These are phyloP conservation scores for Rhopalosiphum nymphaeae DNA, from an alignment of 2,888 invertebrate species.

Conservation along the genomic window DNA sequence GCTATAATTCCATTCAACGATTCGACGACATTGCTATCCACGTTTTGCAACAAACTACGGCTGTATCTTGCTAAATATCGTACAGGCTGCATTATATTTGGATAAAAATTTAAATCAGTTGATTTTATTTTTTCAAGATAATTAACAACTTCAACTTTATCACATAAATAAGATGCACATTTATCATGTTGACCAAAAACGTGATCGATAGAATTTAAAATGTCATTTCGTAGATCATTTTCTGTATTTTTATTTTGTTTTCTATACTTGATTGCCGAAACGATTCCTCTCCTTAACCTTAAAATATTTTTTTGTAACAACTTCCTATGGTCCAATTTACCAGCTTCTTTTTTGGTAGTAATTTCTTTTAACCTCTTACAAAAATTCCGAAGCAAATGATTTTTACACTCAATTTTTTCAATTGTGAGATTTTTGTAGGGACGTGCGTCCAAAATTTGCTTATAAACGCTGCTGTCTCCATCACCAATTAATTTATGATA, in stretches of 20 bases:
- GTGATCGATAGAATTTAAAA: slow-evolving; percentile 12
- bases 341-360: not conserved
- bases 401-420: too few relatives aligned
- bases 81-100: slow-evolving; percentile 22
- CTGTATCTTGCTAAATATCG: slow-evolving; percentile 21
- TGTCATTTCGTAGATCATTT: slow-evolving; percentile 4
- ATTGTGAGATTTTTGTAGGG: too few relatives aligned
- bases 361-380: not conserved
- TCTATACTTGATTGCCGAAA: not conserved
- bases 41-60: not conserved
- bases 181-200: not conserved
- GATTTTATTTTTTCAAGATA: slow-evolving; percentile 36
- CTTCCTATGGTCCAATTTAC: too few relatives aligned
- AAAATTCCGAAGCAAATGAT: too few relatives aligned
- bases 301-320: not conserved
- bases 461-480: too few relatives aligned
- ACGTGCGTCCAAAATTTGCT: too few relatives aligned
- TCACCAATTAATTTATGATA: too few relatives aligned
- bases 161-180: too few relatives aligned
- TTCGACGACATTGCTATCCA: not conserved
- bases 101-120: slow-evolving; percentile 11
- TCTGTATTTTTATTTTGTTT: slow-evolving; percentile 20
- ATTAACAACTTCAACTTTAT: not conserved
- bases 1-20: not conserved
- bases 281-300: slow-evolving; percentile 1